Base-by-base conservation (phyloP, 2,113 vertebrate species). In the Greenwoodochromis staneri region DNA sequence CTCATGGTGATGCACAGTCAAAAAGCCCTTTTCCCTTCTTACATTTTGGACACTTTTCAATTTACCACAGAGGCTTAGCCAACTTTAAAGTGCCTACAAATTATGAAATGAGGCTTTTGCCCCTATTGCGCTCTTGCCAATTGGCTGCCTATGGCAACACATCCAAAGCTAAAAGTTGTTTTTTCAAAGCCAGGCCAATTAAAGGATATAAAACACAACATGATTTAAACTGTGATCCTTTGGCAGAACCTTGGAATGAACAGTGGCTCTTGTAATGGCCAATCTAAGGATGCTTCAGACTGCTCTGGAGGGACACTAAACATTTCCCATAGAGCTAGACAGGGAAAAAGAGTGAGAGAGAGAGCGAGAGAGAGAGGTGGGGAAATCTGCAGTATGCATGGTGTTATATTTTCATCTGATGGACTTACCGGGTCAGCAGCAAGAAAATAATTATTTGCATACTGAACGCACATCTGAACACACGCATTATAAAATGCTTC, bases 41-140 rank as follows among this genome's bases (percentile, higher is more conserved):
- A 93, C 84, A 84, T 94, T 96, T 93, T 96, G 95, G 95, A 96
- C 93, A 95, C 89, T 94, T 95, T 96, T 95, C 95, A 95, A 94
- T 94, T 95, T 87, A 92, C 93, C 88, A 80, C 88, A 91, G 94
- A 95, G 92, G 91, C 93, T 92, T 93, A 86, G 94, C 96, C 96
- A 96, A 96, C 92, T 92, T 95, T 95, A 95, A 97, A 97, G 96
- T 95, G 94, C 93, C 92, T 95, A 95, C 95, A 96, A 95, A 96
- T 96, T 96, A 96, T 95, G 93, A 96, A 96, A 95, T 92, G 87
- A 95, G 93, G 93, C 93, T 95, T 95, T 96, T 94, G 94, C 95
- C 94, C 95, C 95, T 81, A 94, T 96, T 96, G 95, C 93, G 84
- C 89, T 91, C 88, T 86, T 96, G 96, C 96, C 96, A 97, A 93